Evolutionary conservation across 1,140 invertebrate species (phyloP), one percentile per base, ranked within the genome.

Genomic region (Conus betulinus): DNA sequence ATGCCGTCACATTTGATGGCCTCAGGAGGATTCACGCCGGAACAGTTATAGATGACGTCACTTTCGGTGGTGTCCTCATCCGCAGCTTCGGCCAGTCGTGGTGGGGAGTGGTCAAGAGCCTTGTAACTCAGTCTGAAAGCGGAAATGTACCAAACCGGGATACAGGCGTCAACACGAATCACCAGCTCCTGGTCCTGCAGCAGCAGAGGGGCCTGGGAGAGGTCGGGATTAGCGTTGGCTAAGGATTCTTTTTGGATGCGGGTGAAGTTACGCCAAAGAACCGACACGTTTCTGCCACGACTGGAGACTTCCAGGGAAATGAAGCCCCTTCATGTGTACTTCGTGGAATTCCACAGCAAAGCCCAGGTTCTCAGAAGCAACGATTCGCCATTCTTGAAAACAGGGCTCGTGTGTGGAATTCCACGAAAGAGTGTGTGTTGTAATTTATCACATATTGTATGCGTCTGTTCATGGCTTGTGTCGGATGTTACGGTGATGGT

Each of bases 1-100:
- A 87, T 11, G 17, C 53, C 67, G 52, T 87, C 85, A 55, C 85
- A 87, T 17, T 0, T 52, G 13, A 87, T 25, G 20, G 23, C 85
- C 13, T n/a, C 0, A 11, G 85, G 85, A 71, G 78, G 82, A 15
- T 39, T 63, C 20, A 67, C 23, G 7, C 55, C n/a, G 17, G 15
- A n/a, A 51, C 57, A 67, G 55, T 63, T 2, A 63, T 67, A 84
- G 55, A 25, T 63, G 55, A 63, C 53, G 7, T 20, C 23, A 23
- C 82, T 84, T n/a, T 67, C 82, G 7, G 82, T 84, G 13, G 55
- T 3, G 5, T 25, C 11, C 53, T 13, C 53, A 23, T 1, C 55
- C 13, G 8, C 11, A 0, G 27, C 7, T 67, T 23, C 53, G 10
- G 53, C n/a, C 2, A n/a, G 5, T 25, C 5, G 23, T 23, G 82